Evolutionary conservation across 2,888 invertebrate species (phyloP).

Genomic region (Podabrus alpinus): DNA sequence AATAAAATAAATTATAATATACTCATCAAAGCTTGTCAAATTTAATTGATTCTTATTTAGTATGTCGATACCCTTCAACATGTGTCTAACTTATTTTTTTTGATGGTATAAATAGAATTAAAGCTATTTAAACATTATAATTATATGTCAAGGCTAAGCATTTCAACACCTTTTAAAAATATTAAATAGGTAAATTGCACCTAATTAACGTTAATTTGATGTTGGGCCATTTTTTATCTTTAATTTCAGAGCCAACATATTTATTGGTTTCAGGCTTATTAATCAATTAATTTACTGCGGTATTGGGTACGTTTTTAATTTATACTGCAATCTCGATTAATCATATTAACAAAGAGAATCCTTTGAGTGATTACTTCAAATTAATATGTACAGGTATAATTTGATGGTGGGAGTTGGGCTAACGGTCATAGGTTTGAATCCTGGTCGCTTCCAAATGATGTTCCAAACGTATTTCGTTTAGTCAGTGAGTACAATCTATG

Average conservation of each 20-base stretch:
- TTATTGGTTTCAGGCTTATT: neutral
- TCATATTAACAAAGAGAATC: neutral
- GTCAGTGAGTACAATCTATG: no score
- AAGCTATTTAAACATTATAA: conserved; percentile 1
- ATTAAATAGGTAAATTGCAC: neutral
- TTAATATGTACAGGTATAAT: no score
- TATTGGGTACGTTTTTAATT: neutral
- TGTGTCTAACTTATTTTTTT: neutral
- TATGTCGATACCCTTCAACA: conserved; percentile 11
- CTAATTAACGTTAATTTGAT: neutral
- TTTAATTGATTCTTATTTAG: conserved; percentile 7
- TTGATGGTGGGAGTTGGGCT: no score
- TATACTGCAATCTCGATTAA: neutral
- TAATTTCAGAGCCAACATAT: neutral
- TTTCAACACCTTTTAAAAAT: conserved; percentile 2
- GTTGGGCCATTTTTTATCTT: neutral
- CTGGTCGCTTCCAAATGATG: no score
- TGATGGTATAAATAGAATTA: neutral
- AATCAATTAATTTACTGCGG: neutral
- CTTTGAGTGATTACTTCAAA: neutral
- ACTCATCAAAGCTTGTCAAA: neutral
- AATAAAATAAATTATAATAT: conserved; percentile 27
- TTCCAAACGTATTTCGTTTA: no score
- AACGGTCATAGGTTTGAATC: no score
- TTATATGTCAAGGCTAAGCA: neutral